A percentile compares a stretch with the other conserved stretches of the same genome.
Evolutionary conservation across 2,797 vertebrate genomes (phyloP).

Genomic region (Hipposideros larvatus): DNA sequence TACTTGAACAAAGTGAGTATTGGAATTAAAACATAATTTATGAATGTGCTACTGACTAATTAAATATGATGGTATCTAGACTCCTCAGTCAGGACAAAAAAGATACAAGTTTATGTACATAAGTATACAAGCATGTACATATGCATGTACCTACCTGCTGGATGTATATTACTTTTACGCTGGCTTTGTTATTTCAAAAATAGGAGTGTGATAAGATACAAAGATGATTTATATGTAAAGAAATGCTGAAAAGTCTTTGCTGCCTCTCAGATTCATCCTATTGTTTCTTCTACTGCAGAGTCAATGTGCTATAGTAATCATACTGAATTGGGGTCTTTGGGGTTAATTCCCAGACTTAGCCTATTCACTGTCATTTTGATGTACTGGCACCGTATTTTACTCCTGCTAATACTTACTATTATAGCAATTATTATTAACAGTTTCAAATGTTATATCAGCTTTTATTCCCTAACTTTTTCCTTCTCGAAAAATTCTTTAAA

Average conservation of each 20-base stretch:
- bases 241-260: background rate
- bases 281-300: background rate
- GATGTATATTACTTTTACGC: background rate
- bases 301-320: background rate
- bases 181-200: conserved; percentile 19
- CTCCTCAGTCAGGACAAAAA: background rate
- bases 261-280: background rate
- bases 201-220: background rate
- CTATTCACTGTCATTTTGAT: background rate
- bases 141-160: background rate
- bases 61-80: background rate
- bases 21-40: conserved; percentile 22
- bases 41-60: background rate
- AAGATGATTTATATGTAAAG: background rate
- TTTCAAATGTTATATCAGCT: background rate
- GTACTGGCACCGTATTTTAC: background rate
- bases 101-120: background rate
- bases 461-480: background rate
- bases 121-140: background rate
- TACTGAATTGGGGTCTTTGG: background rate
- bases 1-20: background rate
- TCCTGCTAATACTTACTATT: background rate
- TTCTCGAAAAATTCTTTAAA: background rate
- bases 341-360: background rate
- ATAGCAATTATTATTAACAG: background rate